Evolutionary conservation across 1,140 invertebrate species (phyloP).

Genomic region (Magallana gigas): DNA sequence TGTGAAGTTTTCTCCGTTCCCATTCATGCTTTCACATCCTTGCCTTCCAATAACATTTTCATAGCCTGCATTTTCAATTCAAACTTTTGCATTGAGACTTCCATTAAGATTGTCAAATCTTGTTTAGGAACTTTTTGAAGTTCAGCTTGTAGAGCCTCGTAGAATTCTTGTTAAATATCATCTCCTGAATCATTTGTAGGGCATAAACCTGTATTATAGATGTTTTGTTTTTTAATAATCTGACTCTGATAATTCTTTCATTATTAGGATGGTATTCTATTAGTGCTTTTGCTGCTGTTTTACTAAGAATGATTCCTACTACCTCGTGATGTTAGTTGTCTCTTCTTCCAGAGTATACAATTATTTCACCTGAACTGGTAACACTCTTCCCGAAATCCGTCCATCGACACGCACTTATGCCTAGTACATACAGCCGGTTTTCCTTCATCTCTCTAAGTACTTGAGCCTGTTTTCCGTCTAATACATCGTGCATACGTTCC

Average conservation of each 20-base stretch:
- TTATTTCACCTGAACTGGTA: slow-evolving; percentile 1
- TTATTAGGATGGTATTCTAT: slow-evolving; percentile 32
- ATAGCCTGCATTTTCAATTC: neutral
- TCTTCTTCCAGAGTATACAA: neutral
- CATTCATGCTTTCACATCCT: neutral
- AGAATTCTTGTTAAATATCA: neutral
- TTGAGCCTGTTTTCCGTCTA: slow-evolving; percentile 50
- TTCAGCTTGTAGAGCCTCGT: neutral
- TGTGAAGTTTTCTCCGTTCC: neutral
- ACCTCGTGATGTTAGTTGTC: slow-evolving; percentile 45
- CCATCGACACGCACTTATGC: slow-evolving; percentile 42
- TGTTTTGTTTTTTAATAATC: neutral
- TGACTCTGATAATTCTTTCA: slow-evolving; percentile 14
- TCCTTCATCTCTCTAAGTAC: slow-evolving; percentile 44
- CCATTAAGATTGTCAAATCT: neutral
- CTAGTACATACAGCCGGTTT: slow-evolving; percentile 40
- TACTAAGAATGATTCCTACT: slow-evolving; percentile 57
- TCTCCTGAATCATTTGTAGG: neutral
- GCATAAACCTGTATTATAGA: slow-evolving; percentile 30
- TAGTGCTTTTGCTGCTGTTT: slow-evolving; percentile 44
- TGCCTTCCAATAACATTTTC: neutral
- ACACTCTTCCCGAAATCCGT: slow-evolving; percentile 34
- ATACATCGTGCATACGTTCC: slow-evolving; percentile 57
- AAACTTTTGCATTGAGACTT: neutral
- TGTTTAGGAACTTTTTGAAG: neutral